Percentiles rank a stretch among this genome's conserved stretches.
These are phyloP conservation scores for Loris lydekkerianus DNA, from an alignment of 2,797 vertebrate genomes.

Conservation along the genomic window DNA sequence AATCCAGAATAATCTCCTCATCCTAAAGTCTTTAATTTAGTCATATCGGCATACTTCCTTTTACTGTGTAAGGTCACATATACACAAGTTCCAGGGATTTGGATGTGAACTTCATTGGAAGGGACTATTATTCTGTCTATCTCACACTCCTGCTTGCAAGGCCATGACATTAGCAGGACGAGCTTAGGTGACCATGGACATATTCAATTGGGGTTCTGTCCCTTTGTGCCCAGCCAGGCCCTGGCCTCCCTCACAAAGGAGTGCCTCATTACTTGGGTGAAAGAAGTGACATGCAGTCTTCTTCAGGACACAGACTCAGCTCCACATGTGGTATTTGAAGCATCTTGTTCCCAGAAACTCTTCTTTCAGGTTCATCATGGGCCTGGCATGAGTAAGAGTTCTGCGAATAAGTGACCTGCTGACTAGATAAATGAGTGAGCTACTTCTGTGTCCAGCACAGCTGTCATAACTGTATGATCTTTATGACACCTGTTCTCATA, in stretches of 20 bases:
- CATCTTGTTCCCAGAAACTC: not conserved
- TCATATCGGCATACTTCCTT: not conserved
- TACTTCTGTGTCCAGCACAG: not conserved
- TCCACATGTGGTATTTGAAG: not conserved
- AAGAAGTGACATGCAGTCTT: not conserved
- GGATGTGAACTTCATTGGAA: not conserved
- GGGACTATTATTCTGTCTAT: not conserved
- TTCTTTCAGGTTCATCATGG: not conserved
- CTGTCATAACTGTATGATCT: not conserved
- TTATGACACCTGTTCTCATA: not conserved
- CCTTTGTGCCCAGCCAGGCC: not conserved
- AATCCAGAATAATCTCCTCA: not conserved
- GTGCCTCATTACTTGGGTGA: not conserved
- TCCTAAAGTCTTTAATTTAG: not conserved
- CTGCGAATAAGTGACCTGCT: not conserved
- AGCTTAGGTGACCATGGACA: not conserved
- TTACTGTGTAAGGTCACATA: not conserved
- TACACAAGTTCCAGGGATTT: not conserved
- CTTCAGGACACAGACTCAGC: not conserved
- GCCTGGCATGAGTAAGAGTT: not conserved
- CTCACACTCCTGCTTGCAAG: not conserved
- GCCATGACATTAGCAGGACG: not conserved
- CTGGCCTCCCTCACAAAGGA: not conserved
- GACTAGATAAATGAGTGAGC: not conserved
- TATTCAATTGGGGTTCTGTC: not conserved